Evolutionary conservation across 1,140 invertebrate genomes (phyloP), one percentile per base, ranked within the genome.

Genomic region (Drosophila lowei): DNA sequence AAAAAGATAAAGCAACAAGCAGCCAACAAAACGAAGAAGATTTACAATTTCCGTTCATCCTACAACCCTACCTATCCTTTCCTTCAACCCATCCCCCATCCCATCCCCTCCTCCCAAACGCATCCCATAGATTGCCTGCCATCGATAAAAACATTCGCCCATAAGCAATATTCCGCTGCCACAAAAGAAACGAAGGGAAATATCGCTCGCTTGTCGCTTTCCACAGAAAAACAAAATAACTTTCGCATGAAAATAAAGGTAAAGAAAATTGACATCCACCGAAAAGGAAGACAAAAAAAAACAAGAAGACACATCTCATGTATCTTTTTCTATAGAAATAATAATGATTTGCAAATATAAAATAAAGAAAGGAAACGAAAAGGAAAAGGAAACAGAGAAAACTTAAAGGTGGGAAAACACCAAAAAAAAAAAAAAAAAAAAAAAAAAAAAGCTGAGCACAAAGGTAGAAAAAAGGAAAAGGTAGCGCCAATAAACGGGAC

Each of bases 271-370:
- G 72, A 77, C 81, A 85, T 57, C 68, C 43, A 53, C 77, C 63
- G 63, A 62, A 61, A 62, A 71, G 18, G 68, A 70, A 47, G 66
- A 54, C 15, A 46, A 53, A 46, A 62, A 53, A 43, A 28, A 47
- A 62, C 53, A 38, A 18, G 13, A 25, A 38, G 5, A 23, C 2
- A 66, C 73, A 81, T 77, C 61, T 74, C 61, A 71, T 81, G 65
- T 60, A 65, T 63, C 47, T 80, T 54, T 21, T 30, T 58, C 56
- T 64, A 56, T 62, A 65, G 59, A 83, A 88, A 88, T 88, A 88
- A 88, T 88, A 88, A 88, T 88, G 83, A 88, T 88, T 88, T 88
- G 83, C 78, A 88, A 88, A 88, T 76, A 88, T 65, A 88, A 25
- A 25, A 23, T 60, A 78, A 81, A 54, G 46, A 21, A 4, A 38